Conservation (phyloP, 2,797 vertebrate genomes). For the Danio albolineatus region DNA sequence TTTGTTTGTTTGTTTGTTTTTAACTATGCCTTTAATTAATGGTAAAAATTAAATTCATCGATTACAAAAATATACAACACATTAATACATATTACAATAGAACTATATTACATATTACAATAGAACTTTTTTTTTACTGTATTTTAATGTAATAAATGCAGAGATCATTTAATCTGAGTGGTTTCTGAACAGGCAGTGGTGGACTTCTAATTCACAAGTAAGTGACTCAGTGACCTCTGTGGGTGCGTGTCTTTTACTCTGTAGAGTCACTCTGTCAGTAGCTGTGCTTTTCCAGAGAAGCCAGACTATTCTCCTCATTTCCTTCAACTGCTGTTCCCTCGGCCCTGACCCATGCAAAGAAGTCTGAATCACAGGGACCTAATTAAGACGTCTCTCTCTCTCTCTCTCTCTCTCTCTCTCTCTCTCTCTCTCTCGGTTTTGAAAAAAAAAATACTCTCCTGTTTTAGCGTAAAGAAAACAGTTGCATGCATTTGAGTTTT, state of each 20-base stretch:
- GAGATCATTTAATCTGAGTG: neutral
- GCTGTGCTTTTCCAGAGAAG: conserved; percentile 36
- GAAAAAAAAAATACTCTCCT: neutral
- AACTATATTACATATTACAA: too few species aligned
- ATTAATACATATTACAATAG: too few species aligned
- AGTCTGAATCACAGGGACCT: conserved; percentile 60
- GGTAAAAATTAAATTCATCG: too few species aligned
- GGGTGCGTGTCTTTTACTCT: conserved; percentile 35
- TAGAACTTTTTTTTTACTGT: neutral
- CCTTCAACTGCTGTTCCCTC: conserved; percentile 54
- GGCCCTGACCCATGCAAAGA: conserved; percentile 57
- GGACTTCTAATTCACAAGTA: conserved; percentile 8
- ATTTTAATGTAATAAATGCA: neutral
- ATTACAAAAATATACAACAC: too few species aligned
- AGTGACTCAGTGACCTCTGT: conserved; percentile 33
- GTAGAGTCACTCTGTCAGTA: conserved; percentile 43
- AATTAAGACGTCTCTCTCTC: conserved; percentile 51
- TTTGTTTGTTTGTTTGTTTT: too few species aligned
- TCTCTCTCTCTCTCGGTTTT: conserved; percentile 8
- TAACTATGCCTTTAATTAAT: too few species aligned
- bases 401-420: neutral
- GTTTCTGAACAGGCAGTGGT: neutral
- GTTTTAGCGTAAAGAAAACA: conserved; percentile 63
- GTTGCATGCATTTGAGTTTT: conserved; percentile 60
- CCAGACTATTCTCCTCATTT: conserved; percentile 56